Evolutionary conservation across 2,888 invertebrate species (phyloP).

Genomic region (Meta bourneti): DNA sequence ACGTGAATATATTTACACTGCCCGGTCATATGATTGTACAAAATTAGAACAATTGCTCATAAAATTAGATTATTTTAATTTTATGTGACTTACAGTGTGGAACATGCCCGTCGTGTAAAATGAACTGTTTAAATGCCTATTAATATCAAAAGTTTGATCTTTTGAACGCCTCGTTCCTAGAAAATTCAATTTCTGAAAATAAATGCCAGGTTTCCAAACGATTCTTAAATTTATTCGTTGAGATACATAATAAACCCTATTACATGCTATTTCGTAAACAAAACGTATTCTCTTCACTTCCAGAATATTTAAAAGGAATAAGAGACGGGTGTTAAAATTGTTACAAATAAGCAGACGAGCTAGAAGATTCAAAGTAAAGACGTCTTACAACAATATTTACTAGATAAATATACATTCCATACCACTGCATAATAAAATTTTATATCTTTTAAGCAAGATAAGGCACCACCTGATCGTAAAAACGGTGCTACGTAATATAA

Average conservation of each 20-base stretch:
- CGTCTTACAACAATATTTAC: slow-evolving; percentile 54
- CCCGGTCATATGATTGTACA: no score
- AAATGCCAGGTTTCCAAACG: no score
- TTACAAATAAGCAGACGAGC: slow-evolving; percentile 12
- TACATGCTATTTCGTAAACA: neutral
- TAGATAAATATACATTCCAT: slow-evolving; percentile 56
- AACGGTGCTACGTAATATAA: slow-evolving; percentile 15
- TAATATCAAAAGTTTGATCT: no score
- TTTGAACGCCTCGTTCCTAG: no score
- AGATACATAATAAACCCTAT: neutral
- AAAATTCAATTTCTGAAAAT: no score
- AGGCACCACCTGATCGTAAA: slow-evolving; percentile 48
- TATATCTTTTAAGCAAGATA: slow-evolving; percentile 58
- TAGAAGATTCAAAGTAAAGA: slow-evolving; percentile 24
- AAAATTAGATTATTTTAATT: no score
- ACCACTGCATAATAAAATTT: slow-evolving; percentile 54
- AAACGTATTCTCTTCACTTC: neutral
- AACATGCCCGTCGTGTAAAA: no score
- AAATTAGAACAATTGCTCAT: no score
- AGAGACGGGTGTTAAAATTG: slow-evolving; percentile 26
- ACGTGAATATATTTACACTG: no score
- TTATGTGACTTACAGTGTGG: no score
- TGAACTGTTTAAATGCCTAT: no score
- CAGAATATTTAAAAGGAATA: slow-evolving; percentile 7
- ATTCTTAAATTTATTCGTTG: neutral